Evolutionary conservation across 2,888 invertebrate genomes (phyloP).

Genomic region (Leptinotarsa peninsularis): DNA sequence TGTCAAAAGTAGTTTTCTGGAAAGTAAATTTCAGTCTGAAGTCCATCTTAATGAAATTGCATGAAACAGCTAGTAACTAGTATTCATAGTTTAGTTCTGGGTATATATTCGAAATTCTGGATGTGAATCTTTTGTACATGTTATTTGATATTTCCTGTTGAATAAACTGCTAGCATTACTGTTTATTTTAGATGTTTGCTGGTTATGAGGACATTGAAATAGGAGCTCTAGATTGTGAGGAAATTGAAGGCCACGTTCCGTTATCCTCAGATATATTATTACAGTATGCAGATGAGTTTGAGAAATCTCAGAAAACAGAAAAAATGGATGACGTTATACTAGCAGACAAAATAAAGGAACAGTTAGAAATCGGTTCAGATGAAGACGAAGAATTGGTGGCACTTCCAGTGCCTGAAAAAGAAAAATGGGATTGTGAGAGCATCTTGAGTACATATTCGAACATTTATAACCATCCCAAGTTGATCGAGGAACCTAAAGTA

Average conservation of each 20-base stretch:
- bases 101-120: background rate
- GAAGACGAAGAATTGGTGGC: conserved; percentile 72
- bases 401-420: conserved; percentile 73
- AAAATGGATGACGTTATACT: conserved; percentile 70
- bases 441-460: conserved; percentile 92
- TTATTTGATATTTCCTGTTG: too few relatives aligned
- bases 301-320: conserved; percentile 70
- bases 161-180: too few relatives aligned
- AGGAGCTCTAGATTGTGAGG: conserved; percentile 90
- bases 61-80: too few relatives aligned
- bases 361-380: conserved; percentile 52
- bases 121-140: conserved; percentile 14
- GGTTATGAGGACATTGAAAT: conserved; percentile 90
- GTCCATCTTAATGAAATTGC: too few relatives aligned
- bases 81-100: too few relatives aligned
- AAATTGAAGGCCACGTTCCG: conserved; percentile 84
- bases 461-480: conserved; percentile 90
- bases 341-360: conserved; percentile 54
- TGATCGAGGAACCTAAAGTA: conserved; percentile 82
- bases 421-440: conserved; percentile 92
- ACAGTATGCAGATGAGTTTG: conserved; percentile 81
- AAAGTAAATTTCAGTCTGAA: too few relatives aligned
- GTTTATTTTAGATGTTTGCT: conserved; percentile 74
- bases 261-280: conserved; percentile 78
- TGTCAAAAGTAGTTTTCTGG: too few relatives aligned